Base-by-base conservation (phyloP, 2,888 invertebrate species). In the Pseudeuparius sepicola region DNA sequence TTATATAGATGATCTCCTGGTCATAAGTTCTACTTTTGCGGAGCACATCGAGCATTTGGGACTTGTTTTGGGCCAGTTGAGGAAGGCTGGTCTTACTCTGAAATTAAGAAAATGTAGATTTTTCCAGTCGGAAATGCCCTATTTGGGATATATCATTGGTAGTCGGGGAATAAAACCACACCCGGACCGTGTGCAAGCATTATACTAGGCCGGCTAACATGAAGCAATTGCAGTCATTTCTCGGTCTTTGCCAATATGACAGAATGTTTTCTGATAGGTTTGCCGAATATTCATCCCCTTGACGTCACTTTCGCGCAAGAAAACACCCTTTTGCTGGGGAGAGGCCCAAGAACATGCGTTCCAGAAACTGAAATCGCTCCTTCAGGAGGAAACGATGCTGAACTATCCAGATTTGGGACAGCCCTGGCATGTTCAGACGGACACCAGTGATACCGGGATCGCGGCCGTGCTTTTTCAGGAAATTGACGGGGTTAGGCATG, bases 51-150 rank as follows among this genome's bases (percentile, higher is more conserved):
- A 31, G 4, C 40, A 49, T 13, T 23, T 50, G 6, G 23, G 35
- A 11, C 24, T 10, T 6, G 28, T 49, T 6, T 40, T 49, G 4
- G 33, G 6, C 24, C 48, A n/a, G n/a, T n/a, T n/a, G 3, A 5
- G 20, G 3, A n/a, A 34, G 9, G 33, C 44, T 4, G 41, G 40
- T 2, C 35, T 50, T 23, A 49, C 46, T 5, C 13, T 49, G 2
- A 45, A 42, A 3, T 24, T 44, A 3, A 28, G 34, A 3, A 51
- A 51, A 39, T 49, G 40, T 9, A 13, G 36, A n/a, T 50, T 53
- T 35, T 34, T 43, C 4, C 31, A 38, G 15, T n/a, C 30, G 11
- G 30, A 38, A 26, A 28, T 38, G 5, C 16, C 25, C 5, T 51
- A 48, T 27, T 14, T 52, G 4, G 47, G 48, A 4, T 44, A 52